phyloP scores from a whole-genome alignment of 1,140 invertebrate species.

The Dolichoris vasculosae region DNA sequence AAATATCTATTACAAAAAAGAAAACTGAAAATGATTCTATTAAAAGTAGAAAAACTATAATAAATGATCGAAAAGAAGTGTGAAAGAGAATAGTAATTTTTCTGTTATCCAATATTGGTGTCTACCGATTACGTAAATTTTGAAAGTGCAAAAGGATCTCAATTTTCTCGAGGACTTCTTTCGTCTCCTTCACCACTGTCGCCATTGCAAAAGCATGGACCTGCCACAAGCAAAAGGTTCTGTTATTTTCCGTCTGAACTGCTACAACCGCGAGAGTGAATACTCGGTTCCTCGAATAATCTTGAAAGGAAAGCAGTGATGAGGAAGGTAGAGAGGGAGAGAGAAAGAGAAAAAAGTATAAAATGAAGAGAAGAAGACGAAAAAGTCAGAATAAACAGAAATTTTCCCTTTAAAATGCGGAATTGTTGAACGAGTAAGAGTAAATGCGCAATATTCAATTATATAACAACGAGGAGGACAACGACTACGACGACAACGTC shows the following conservation, averaged over 20 bases:
- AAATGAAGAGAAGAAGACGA: conserved; percentile 40
- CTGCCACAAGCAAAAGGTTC: conserved; percentile 72
- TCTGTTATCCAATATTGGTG: conserved; percentile 49
- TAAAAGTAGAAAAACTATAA: neutral
- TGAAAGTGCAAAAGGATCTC: conserved; percentile 44
- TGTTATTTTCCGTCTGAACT: conserved; percentile 74
- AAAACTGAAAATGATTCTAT: conserved; percentile 26
- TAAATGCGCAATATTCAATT: conserved; percentile 54
- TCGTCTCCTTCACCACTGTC: conserved; percentile 50
- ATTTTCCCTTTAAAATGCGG: conserved; percentile 74
- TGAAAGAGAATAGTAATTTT: conserved; percentile 39
- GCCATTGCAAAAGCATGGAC: conserved; percentile 57
- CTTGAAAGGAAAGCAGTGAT: conserved; percentile 43
- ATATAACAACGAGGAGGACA: conserved; percentile 41
- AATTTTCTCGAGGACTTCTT: conserved; percentile 59
- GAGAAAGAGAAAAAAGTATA: conserved; percentile 35
- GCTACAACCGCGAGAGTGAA: conserved; percentile 63
- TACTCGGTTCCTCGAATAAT: conserved; percentile 64
- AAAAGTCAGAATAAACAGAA: conserved; percentile 70
- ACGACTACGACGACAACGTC: conserved; percentile 30
- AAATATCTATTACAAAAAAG: neutral
- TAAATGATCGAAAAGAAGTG: neutral
- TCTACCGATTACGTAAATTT: conserved; percentile 51
- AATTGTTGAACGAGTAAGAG: conserved; percentile 64
- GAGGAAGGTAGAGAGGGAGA: conserved; percentile 38